Conservation (phyloP, 2,888 invertebrate genomes). For the Emmelina monodactyla region DNA sequence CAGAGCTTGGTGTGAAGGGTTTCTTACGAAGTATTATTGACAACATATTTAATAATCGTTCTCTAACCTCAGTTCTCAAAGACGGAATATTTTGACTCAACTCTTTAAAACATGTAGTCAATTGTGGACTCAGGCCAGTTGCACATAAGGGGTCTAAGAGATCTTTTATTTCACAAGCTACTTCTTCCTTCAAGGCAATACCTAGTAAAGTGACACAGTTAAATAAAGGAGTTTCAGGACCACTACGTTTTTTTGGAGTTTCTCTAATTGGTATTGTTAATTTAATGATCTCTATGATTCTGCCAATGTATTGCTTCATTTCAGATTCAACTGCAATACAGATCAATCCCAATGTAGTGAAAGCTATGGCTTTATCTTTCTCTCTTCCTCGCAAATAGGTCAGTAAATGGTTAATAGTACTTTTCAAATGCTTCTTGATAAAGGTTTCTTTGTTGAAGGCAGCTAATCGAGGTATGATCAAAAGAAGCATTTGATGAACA, state of each 20-base stretch:
- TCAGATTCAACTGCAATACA: constrained; percentile 87
- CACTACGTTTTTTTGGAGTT: constrained; percentile 75
- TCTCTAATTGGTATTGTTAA: constrained; percentile 79
- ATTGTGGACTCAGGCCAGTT: constrained; percentile 86
- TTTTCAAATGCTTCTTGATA: constrained; percentile 75
- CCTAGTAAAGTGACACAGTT: constrained; percentile 94
- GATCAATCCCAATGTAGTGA: constrained; percentile 90
- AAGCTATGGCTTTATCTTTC: constrained; percentile 86
- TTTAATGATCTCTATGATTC: constrained; percentile 86
- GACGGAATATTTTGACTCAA: constrained; percentile 88
- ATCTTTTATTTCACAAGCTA: constrained; percentile 80
- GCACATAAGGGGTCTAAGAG: constrained; percentile 91
- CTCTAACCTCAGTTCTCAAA: constrained; percentile 89
- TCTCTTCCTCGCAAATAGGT: constrained; percentile 80
- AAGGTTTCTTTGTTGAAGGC: constrained; percentile 90
- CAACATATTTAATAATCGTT: constrained; percentile 89
- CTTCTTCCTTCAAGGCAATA: constrained; percentile 83
- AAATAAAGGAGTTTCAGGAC: constrained; percentile 87
- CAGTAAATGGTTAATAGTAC: constrained; percentile 81
- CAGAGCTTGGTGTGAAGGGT: constrained; percentile 70
- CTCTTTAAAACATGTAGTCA: constrained; percentile 92
- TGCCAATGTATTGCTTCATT: constrained; percentile 78
- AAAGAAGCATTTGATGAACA: constrained; percentile 87
- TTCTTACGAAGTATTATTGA: constrained; percentile 91
- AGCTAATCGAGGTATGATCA: constrained; percentile 88